These are phyloP conservation scores for Scaptomyza pallida DNA, from an alignment of 1,140 invertebrate genomes.

Conservation along the genomic window DNA sequence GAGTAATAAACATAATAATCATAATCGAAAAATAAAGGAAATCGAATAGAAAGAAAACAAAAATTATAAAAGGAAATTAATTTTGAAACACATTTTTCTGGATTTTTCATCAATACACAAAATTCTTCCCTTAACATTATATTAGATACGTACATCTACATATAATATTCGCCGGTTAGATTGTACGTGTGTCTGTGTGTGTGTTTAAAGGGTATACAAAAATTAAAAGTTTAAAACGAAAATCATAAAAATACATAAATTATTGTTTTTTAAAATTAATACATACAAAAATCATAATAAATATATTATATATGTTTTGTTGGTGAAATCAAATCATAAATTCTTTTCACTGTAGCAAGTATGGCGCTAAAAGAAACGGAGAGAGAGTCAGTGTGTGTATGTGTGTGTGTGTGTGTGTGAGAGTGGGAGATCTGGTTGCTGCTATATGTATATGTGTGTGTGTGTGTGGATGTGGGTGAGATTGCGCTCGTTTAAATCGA, in stretches of 20 bases:
- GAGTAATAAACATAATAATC: constrained; percentile 53
- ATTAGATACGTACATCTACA: constrained; percentile 23
- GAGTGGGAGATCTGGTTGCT: constrained; percentile 1
- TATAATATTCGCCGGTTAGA: constrained; percentile 13
- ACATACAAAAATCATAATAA: constrained; percentile 14
- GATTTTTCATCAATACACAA: constrained; percentile 50
- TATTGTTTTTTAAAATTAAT: constrained; percentile 3
- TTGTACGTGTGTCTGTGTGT: constrained; percentile 27
- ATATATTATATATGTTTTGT: too few relatives aligned
- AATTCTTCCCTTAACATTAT: constrained; percentile 20
- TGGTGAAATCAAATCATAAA: constrained; percentile 5
- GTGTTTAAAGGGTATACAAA: constrained; percentile 19
- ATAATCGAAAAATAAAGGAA: constrained; percentile 44
- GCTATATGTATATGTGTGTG: background rate
- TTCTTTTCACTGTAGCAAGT: constrained; percentile 6
- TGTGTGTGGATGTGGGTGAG: constrained; percentile 2
- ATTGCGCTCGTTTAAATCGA: constrained; percentile 43
- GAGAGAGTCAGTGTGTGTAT: background rate
- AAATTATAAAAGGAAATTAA: constrained; percentile 58
- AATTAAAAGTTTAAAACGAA: constrained; percentile 26
- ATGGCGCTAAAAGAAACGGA: constrained; percentile 14
- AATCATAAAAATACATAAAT: constrained; percentile 21
- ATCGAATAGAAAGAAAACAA: constrained; percentile 33
- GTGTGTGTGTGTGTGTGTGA: background rate
- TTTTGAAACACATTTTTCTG: constrained; percentile 23